phyloP scores from a whole-genome alignment of 2,113 vertebrate species.

The pig (Sus scrofa) region T2T-Sscrofa CM000813.6:131670001-131670500 shows the following conservation, averaged over 20 bases:
- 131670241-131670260: background rate
- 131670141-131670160: background rate
- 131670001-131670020: background rate
- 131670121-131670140: background rate
- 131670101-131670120: fast-evolving
- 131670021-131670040: background rate
- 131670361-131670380: background rate
- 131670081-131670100: background rate
- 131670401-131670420: background rate
- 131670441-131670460: background rate
- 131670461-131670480: background rate
- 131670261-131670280: background rate
- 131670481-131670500: background rate
- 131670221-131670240: background rate
- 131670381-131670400: background rate
- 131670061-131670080: too few relatives aligned
- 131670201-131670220: background rate
- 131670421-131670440: background rate
- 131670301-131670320: constrained; percentile 1
- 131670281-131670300: background rate
- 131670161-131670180: background rate
- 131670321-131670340: background rate
- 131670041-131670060: background rate
- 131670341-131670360: background rate
- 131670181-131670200: background rate